Percentiles rank a stretch among this genome's conserved stretches.
phyloP scores from a whole-genome alignment of 2,888 invertebrate species.

The Agrilus biguttatus region DNA sequence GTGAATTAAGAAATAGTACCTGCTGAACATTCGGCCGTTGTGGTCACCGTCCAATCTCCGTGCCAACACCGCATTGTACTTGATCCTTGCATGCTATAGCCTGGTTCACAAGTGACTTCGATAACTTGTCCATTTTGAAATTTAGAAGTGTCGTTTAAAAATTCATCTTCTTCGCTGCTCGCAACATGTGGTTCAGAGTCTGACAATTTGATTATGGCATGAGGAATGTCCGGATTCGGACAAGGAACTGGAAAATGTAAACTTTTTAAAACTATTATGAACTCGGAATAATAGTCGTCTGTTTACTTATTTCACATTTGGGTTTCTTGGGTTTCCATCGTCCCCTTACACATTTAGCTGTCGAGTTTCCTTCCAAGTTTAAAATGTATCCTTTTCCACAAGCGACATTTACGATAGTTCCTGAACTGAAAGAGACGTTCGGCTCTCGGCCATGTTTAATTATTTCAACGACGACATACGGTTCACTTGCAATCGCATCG shows the following conservation, averaged over 20 bases:
- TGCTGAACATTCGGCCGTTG: conserved; percentile 63
- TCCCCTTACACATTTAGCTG: conserved; percentile 69
- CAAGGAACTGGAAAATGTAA: conserved; percentile 46
- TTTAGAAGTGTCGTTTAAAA: conserved; percentile 42
- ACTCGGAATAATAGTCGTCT: conserved; percentile 2
- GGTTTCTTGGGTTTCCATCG: conserved; percentile 76
- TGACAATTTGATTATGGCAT: conserved; percentile 50
- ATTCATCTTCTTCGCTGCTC: conserved; percentile 37
- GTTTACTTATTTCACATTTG: conserved; percentile 63
- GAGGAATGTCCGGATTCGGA: conserved; percentile 51
- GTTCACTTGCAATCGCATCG: conserved; percentile 47
- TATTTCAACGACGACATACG: conserved; percentile 53
- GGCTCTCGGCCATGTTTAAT: conserved; percentile 56
- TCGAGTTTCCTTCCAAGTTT: conserved; percentile 57
- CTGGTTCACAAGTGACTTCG: conserved; percentile 61
- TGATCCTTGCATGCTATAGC: conserved; percentile 55
- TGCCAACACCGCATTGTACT: conserved; percentile 63
- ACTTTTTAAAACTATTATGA: not conserved
- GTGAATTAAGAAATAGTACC: conserved; percentile 31
- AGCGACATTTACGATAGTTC: conserved; percentile 59
- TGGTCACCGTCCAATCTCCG: conserved; percentile 67
- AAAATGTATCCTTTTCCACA: conserved; percentile 66
- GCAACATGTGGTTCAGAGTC: conserved; percentile 24
- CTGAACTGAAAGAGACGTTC: conserved; percentile 58
- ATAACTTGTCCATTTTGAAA: conserved; percentile 58